Evolutionary conservation across 2,797 vertebrate genomes (phyloP).

Genomic region (Chaenodraco wilsoni): DNA sequence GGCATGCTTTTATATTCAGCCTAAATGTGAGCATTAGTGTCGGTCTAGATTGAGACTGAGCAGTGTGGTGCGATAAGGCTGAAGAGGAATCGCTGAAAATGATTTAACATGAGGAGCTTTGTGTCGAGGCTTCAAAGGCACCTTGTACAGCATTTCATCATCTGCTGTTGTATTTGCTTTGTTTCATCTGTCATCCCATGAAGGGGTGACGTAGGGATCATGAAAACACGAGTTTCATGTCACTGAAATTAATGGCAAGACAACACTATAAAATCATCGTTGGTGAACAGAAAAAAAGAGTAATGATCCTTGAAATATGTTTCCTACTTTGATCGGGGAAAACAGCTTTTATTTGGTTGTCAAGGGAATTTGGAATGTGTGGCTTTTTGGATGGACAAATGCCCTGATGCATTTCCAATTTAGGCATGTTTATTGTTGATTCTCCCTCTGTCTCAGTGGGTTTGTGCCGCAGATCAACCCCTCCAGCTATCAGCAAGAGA

Average conservation of each 20-base stretch:
- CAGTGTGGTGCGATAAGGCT: conserved; percentile 8
- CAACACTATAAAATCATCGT: conserved; percentile 2
- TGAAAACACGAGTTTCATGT: conserved; percentile 20
- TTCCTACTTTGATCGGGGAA: background rate
- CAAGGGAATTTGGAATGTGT: conserved; percentile 15
- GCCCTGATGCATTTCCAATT: conserved; percentile 15
- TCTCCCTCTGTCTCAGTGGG: conserved; percentile 1
- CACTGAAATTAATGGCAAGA: conserved; percentile 22
- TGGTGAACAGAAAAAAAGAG: background rate
- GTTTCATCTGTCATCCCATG: conserved; percentile 37
- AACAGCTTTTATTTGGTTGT: conserved; percentile 6
- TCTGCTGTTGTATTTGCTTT: conserved; percentile 41
- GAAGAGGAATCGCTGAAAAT: conserved; percentile 22
- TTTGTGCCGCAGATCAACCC: conserved; percentile 16
- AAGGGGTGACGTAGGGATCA: conserved; percentile 16
- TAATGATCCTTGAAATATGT: conserved; percentile 2
- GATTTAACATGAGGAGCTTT: conserved; percentile 39
- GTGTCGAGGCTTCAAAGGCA: conserved; percentile 33
- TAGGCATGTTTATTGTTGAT: conserved; percentile 11
- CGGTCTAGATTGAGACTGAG: conserved; percentile 19
- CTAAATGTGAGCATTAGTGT: conserved; percentile 37
- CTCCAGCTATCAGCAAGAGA: conserved; percentile 25
- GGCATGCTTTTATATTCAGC: conserved; percentile 21
- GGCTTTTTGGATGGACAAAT: conserved; percentile 15
- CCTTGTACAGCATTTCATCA: conserved; percentile 54